Conservation (phyloP, 1,140 invertebrate species). For the Agrilus planipennis region DNA sequence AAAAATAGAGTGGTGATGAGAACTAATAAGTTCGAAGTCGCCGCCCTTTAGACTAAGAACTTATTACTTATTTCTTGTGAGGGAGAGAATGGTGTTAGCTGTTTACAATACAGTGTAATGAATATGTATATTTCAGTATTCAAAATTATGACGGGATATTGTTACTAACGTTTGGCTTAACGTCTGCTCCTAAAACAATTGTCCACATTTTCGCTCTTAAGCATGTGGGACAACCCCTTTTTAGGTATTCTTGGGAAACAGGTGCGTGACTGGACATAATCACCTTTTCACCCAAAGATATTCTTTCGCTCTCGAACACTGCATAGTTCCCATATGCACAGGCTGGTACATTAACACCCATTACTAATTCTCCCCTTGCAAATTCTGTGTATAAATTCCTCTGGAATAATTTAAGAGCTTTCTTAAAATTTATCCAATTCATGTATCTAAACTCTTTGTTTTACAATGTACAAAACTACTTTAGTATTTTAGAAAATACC, state of each 20-base stretch:
- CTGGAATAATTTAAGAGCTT: too few relatives aligned
- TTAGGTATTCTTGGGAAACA: constrained; percentile 71
- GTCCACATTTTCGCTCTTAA: constrained; percentile 69
- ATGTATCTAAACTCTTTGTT: constrained; percentile 70
- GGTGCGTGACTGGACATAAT: constrained; percentile 55
- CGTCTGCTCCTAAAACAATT: constrained; percentile 64
- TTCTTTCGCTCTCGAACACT: constrained; percentile 54
- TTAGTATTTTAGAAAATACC: too few relatives aligned
- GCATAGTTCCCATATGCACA: constrained; percentile 39
- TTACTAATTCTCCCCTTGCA: constrained; percentile 50
- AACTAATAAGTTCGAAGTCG: too few relatives aligned
- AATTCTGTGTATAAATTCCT: constrained; percentile 55
- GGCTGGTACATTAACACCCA: constrained; percentile 52
- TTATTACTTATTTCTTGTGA: too few relatives aligned
- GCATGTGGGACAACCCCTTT: constrained; percentile 70
- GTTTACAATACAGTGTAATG: too few relatives aligned
- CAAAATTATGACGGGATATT: too few relatives aligned
- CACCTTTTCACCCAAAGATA: constrained; percentile 53
- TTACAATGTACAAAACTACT: constrained; percentile 76
- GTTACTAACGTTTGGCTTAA: constrained; percentile 37
- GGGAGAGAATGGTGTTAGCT: too few relatives aligned
- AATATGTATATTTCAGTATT: too few relatives aligned
- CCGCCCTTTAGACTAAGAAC: too few relatives aligned
- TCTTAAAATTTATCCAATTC: too few relatives aligned
- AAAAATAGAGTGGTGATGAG: too few relatives aligned